Base-by-base conservation (phyloP, 2,888 invertebrate species). In the Drosophila eohydei region DNA sequence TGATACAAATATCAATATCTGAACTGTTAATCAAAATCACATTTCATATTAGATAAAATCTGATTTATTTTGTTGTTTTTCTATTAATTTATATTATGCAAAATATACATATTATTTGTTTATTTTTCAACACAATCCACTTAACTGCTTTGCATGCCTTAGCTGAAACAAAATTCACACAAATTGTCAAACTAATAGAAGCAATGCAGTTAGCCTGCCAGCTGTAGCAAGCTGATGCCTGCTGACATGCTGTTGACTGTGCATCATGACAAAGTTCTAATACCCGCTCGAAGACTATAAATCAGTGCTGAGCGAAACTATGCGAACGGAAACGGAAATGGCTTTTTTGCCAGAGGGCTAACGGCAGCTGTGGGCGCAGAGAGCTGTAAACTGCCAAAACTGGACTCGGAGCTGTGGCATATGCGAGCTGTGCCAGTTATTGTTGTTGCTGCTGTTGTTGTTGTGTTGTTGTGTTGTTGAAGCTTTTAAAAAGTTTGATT, bases 401-500 rank as follows among this genome's bases (percentile, higher is more conserved):
- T 55, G 61, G 38, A 55, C 55, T 38, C 32, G 8, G 32, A 12
- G 38, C 51, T 32, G 40, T 30, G 83, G 65, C 88, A 84, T 83
- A 87, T 88, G 83, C 83, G 69, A 66, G 60, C 58, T 43, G 78
- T 67, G 3, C 41, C 16, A 9, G 26, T 38, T 16, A 32, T 16
- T 40, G 26, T 46, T 28, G 28, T 46, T 46, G 46, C 14, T 16
- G n/a, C 4, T 28, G 26, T 26, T 44, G 14, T 9, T 43, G 43
- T 11, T 43, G 43, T 21, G n/a, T 28, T 48, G 55, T 32, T 71
- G 34, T 87, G 87, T 62, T 86, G 84, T 70, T 81, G 79, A 87
- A 81, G 84, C 84, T 89, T 85, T 89, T 89, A 73, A 85, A 80
- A 85, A 84, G 77, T 85, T 85, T 85, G 84, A 85, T 85, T 85